Conservation (phyloP, 1,140 invertebrate species). For the Eumeta japonica region DNA sequence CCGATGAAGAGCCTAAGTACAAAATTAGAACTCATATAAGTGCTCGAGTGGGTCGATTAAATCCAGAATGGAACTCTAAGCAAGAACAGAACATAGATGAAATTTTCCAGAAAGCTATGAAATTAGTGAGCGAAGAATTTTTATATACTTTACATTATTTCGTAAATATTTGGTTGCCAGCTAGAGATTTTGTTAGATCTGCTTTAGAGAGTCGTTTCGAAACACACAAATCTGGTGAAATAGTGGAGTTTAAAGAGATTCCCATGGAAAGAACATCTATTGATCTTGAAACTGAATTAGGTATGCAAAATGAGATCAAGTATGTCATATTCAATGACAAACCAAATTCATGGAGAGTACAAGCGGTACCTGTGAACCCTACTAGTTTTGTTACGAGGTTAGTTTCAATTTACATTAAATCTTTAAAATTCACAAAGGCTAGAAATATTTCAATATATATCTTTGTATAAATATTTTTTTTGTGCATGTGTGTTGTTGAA, state of each 20-base stretch:
- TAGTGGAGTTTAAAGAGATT: slow-evolving; percentile 68
- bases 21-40: slow-evolving; percentile 77
- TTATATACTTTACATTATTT: slow-evolving; percentile 69
- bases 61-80: slow-evolving; percentile 84
- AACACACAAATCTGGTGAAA: slow-evolving; percentile 69
- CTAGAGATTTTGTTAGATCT: slow-evolving; percentile 69
- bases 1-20: slow-evolving; percentile 77
- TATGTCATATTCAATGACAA: slow-evolving; percentile 74
- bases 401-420: slow-evolving; percentile 10
- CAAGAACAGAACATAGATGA: slow-evolving; percentile 56
- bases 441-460: too few species aligned
- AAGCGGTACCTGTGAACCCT: slow-evolving; percentile 70
- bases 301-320: slow-evolving; percentile 67
- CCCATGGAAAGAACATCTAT: slow-evolving; percentile 92
- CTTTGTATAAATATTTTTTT: too few species aligned
- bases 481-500: too few species aligned
- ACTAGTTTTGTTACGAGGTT: slow-evolving; percentile 81
- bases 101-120: slow-evolving; percentile 74
- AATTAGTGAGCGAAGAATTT: slow-evolving; percentile 81
- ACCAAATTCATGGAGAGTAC: slow-evolving; percentile 72
- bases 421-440: too few species aligned
- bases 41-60: slow-evolving; percentile 73
- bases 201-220: slow-evolving; percentile 70
- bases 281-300: slow-evolving; percentile 74
- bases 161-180: slow-evolving; percentile 79